Evolutionary conservation across 2,797 vertebrate species (phyloP).

Genomic region (Choloepus didactylus): DNA sequence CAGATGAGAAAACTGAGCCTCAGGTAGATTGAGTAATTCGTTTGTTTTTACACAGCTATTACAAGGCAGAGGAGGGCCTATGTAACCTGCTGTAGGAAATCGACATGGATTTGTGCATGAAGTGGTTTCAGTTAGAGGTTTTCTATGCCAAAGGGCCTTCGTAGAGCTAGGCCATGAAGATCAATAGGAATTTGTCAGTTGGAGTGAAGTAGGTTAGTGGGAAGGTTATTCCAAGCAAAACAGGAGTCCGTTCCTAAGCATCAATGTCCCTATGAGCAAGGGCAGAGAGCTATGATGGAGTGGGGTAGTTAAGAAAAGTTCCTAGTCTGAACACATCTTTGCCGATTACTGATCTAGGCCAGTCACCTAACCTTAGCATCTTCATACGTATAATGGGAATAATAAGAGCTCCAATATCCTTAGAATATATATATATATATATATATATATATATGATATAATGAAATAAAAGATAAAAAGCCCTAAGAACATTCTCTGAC

Average conservation of each 20-base stretch:
- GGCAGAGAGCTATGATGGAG: not conserved
- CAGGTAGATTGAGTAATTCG: not conserved
- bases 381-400: not conserved
- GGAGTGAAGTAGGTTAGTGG: not conserved
- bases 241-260: not conserved
- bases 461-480: not conserved
- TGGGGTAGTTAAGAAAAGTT: not conserved
- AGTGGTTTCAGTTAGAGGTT: not conserved
- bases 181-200: not conserved
- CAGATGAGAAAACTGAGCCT: not conserved
- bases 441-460: not conserved
- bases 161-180: not conserved
- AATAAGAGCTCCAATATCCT: not conserved
- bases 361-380: not conserved
- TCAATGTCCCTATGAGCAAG: not conserved
- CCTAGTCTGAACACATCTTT: not conserved
- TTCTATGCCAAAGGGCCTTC: not conserved
- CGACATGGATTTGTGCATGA: not conserved
- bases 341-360: not conserved
- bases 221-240: not conserved
- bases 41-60: not conserved
- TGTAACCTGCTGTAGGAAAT: not conserved
- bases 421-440: not conserved
- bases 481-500: not conserved
- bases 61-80: not conserved